Evolutionary conservation across 2,888 invertebrate species (phyloP).

Genomic region (Drosophila kuntzei): DNA sequence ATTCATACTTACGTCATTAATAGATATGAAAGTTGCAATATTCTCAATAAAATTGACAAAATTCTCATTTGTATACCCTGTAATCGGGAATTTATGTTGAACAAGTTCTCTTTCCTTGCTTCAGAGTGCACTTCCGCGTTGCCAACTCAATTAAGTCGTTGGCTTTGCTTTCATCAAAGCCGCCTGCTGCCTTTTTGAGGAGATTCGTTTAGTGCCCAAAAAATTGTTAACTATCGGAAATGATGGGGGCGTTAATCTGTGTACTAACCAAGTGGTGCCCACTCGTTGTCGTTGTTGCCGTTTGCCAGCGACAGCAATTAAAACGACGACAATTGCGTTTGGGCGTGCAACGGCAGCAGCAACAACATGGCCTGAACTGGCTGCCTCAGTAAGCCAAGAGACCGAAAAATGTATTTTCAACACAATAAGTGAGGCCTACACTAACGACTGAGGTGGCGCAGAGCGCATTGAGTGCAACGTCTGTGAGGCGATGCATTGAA

Average conservation of each 20-base stretch:
- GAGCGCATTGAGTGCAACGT: slow-evolving; percentile 30
- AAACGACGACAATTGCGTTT: slow-evolving; percentile 75
- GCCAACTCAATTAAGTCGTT: slow-evolving; percentile 22
- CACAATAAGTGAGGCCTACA: slow-evolving; percentile 49
- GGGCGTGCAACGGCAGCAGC: slow-evolving; percentile 56
- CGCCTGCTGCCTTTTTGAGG: slow-evolving; percentile 25
- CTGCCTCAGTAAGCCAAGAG: slow-evolving; percentile 51
- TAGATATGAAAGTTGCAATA: not conserved
- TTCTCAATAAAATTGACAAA: not conserved
- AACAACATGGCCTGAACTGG: slow-evolving; percentile 25
- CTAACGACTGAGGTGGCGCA: slow-evolving; percentile 52
- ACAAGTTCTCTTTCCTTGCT: not conserved
- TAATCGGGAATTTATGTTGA: not conserved
- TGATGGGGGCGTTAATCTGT: slow-evolving; percentile 61
- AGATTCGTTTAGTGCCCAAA: slow-evolving; percentile 31
- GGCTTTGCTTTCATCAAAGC: slow-evolving; percentile 38
- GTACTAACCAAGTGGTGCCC: slow-evolving; percentile 57
- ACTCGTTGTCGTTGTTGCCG: slow-evolving; percentile 31
- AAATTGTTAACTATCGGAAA: slow-evolving; percentile 43
- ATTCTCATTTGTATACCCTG: not conserved
- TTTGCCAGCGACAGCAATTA: slow-evolving; percentile 68
- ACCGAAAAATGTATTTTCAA: slow-evolving; percentile 61
- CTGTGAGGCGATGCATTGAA: not conserved
- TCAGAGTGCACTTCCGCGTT: slow-evolving; percentile 21
- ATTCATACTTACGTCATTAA: not conserved